Evolutionary conservation across 2,113 vertebrate species (phyloP), one percentile per base, ranked within the genome.

Genomic region (Apistogramma diplotaenia): DNA sequence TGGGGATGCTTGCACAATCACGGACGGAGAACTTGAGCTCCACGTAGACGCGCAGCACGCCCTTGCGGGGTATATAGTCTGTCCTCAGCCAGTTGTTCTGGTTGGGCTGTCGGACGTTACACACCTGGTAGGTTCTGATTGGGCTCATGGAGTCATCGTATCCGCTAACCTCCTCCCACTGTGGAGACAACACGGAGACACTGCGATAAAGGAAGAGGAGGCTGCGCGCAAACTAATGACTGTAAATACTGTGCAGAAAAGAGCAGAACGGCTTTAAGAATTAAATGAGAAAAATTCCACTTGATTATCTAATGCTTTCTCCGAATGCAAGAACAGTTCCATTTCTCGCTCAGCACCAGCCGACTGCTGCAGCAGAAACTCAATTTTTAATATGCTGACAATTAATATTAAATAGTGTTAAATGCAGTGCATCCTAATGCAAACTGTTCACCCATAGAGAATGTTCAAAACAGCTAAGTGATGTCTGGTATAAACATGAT

Each of bases 1-100:
- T 99, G 58, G 98, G 98, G 79, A 99, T 99, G 93, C 98, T 99
- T 82, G 97, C 98, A 51, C 98, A 99, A 94, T 99, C 98, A 0
- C 98, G 95, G 12, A 99, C 98, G 0, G 98, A 99, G 90, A 99
- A 99, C 89, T 99, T 99, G 89, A 99, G 96, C 90, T 99, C 98
- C 93, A 99, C 97, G 0, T 99, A 99, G 90, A 99, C 96, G 0
- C 98, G 96, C 84, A 99, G 97, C 35, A 99, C 97, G 0, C 97
- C 97, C 65, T 94, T 95, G 37, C 97, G 96, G 40, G 96, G 95
- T 82, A 99, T 96, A 85, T 97, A 99, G 84, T 97, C 96, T 1
- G 97, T 99, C 84, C 98, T 95, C 3, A 99, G 97, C 98, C 98
- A 99, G 94, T 99, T 99, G 96, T 99, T 99, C 96, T 99, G 98